phyloP scores from a whole-genome alignment of 1,140 invertebrate genomes.

The Sinella curviseta region DNA sequence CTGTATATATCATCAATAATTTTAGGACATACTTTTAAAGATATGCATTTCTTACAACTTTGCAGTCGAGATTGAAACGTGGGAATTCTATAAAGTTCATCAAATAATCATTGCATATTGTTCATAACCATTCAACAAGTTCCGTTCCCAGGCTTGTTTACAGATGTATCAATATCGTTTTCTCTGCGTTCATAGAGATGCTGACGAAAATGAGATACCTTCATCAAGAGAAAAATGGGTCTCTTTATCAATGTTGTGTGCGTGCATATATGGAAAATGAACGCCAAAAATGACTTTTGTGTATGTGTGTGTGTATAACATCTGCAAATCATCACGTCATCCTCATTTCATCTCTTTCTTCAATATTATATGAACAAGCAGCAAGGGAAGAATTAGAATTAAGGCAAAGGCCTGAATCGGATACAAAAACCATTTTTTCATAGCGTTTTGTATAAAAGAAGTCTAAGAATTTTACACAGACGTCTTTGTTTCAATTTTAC shows the following conservation, averaged over 20 bases:
- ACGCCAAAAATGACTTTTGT: neutral
- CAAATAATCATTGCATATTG: neutral
- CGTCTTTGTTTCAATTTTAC: too few relatives aligned
- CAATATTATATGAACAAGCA: too few relatives aligned
- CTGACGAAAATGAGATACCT: neutral
- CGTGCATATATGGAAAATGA: neutral
- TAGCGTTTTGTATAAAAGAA: neutral
- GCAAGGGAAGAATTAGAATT: too few relatives aligned
- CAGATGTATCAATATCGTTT: neutral
- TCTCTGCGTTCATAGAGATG: neutral
- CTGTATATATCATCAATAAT: neutral
- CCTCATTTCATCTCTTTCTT: neutral
- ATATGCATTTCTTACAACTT: too few relatives aligned
- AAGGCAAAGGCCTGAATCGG: neutral
- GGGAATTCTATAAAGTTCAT: neutral
- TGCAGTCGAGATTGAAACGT: neutral
- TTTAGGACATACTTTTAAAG: too few relatives aligned
- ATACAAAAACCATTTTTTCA: neutral
- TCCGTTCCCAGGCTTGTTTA: neutral
- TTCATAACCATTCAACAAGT: neutral
- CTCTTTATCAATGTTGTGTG: neutral
- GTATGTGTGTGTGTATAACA: neutral
- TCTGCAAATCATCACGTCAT: constrained; percentile 17
- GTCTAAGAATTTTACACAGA: neutral
- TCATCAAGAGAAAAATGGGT: neutral